Evolutionary conservation across 2,888 invertebrate genomes (phyloP), one percentile per base, ranked within the genome.

Genomic region (Alviniconcha strummeri): DNA sequence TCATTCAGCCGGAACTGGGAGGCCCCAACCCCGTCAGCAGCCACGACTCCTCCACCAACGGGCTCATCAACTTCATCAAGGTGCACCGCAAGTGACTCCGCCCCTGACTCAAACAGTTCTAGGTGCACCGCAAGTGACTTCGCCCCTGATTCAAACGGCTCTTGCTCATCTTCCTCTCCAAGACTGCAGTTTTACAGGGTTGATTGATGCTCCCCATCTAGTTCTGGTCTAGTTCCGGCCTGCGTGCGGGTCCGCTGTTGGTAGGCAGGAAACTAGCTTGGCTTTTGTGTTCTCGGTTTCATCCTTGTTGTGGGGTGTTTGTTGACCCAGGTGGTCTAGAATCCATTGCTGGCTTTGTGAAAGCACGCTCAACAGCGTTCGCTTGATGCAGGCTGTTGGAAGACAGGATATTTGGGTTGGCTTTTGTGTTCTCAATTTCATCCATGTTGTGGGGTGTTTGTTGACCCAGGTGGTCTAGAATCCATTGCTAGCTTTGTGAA

Each of bases 11-110:
- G 0, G 99, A 99, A 93, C 94, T 99, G 77, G 95, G 96, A 85
- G 93, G 93, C 4, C 95, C 96, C 90, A 94, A 94, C 55, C 95
- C 94, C 13, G 94, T 96, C 55, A 95, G 96, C 74, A 89, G 91
- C 64, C 99, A 99, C 93, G 99, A 99, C 94, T 95, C 95, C 56
- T 99, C 99, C 56, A 99, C 99, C 78, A 99, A 99, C 94, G 98
- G 98, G 60, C 96, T 99, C 81, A 98, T 99, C 92, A 98, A 98
- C 94, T 99, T 98, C 95, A 96, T 99, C 93, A 95, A 95, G 88
- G 89, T 85, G 19, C 84, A 89, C 83, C 87, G 84, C 64, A 81
- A 86, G 80, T 87, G 84, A 87, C 54, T n/a, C 17, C 69, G 15
- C 17, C 74, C 11, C 74, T 36, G 13, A n/a, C 54, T 13, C 71